A percentile compares a stretch with the other conserved stretches of the same genome.
phyloP scores from a whole-genome alignment of 2,888 invertebrate species.

The Miltochrista miniata region DNA sequence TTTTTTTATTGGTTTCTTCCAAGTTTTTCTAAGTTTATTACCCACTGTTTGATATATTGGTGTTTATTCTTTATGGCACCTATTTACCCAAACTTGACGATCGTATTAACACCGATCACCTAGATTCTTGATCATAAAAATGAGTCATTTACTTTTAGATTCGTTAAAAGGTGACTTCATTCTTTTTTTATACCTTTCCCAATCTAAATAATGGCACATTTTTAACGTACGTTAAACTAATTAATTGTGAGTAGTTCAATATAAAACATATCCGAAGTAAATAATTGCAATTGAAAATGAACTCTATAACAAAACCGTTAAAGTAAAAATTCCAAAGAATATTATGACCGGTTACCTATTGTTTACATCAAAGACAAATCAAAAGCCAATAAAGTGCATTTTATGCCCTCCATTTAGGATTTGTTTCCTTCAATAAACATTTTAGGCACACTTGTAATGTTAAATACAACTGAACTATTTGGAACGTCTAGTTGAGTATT shows the following conservation, averaged over 20 bases:
- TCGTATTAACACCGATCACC: neutral
- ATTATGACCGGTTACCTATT: conserved; percentile 19
- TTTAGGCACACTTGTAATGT: conserved; percentile 49
- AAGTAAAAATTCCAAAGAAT: neutral
- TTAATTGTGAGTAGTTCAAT: conserved; percentile 31
- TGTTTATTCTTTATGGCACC: too few relatives aligned
- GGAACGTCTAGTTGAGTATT: conserved; percentile 23
- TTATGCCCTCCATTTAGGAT: conserved; percentile 68
- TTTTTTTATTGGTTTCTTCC: too few relatives aligned
- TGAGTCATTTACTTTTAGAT: conserved; percentile 1
- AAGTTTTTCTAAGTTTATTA: too few relatives aligned
- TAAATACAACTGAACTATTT: conserved; percentile 35
- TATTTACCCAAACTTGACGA: neutral
- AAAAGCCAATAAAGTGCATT: conserved; percentile 67
- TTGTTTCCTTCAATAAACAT: conserved; percentile 69
- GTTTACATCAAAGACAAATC: conserved; percentile 66
- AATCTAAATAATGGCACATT: conserved; percentile 21
- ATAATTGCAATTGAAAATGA: neutral
- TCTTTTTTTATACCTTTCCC: conserved; percentile 13
- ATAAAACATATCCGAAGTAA: conserved; percentile 16
- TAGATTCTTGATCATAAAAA: neutral
- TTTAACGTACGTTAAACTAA: conserved; percentile 37
- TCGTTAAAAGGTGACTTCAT: conserved; percentile 2
- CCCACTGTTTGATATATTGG: too few relatives aligned
- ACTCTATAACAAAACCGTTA: rapidly evolving